Evolutionary conservation across 1,140 invertebrate species (phyloP).

Genomic region (Amphibalanus amphitrite): DNA sequence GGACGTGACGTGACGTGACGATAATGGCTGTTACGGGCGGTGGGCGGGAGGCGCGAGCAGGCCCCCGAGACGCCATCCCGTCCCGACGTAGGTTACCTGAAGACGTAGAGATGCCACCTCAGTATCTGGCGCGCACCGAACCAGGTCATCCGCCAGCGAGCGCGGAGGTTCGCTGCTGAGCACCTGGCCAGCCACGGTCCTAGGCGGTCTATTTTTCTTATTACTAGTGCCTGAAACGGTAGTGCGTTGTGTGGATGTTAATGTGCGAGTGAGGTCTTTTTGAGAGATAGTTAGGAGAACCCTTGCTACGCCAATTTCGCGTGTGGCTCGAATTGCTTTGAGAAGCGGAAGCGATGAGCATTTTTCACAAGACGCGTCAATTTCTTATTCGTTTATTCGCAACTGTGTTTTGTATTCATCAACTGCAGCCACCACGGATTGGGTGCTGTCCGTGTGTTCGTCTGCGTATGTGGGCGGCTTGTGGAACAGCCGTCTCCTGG

Average conservation of each 20-base stretch:
- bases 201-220: not conserved
- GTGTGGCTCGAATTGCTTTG: not conserved
- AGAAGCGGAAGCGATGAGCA: not conserved
- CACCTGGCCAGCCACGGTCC: not conserved
- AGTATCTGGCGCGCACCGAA: too few relatives aligned
- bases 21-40: not conserved
- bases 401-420: not conserved
- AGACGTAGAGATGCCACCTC: too few relatives aligned
- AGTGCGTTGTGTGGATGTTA: not conserved
- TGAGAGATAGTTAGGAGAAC: not conserved
- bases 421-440: not conserved
- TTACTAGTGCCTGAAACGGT: not conserved
- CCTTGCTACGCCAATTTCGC: not conserved
- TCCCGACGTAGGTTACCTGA: not conserved
- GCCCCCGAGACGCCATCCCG: not conserved
- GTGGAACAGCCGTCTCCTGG: too few relatives aligned
- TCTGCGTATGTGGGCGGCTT: too few relatives aligned
- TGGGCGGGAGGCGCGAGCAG: not conserved
- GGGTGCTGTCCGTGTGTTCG: too few relatives aligned
- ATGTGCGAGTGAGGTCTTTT: not conserved
- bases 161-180: not conserved
- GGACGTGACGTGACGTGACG: too few relatives aligned
- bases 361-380: not conserved
- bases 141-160: too few relatives aligned
- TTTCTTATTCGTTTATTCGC: not conserved